Evolutionary conservation across 1,140 invertebrate genomes (phyloP), one percentile per base, ranked within the genome.

Genomic region (Papilio xuthus): DNA sequence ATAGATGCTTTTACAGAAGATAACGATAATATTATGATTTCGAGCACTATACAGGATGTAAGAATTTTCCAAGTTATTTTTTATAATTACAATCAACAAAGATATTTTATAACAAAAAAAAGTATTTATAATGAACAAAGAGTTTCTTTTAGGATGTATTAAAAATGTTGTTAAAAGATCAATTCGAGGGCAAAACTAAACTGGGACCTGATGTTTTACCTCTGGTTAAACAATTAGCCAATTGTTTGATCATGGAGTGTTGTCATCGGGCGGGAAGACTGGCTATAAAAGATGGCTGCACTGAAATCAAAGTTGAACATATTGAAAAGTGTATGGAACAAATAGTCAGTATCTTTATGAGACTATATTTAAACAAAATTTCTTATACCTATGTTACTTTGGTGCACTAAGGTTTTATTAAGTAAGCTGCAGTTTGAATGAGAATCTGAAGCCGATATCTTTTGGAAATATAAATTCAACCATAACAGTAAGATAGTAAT

Each of bases 181-280:
- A 86, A 13, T 90, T 90, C 73, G 88, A 92, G 88, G 90, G 91
- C 75, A 90, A 89, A 78, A 91, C 86, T 15, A 91, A 90, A 63
- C 67, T 91, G 18, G 89, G 87, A 10, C 89, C 90, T 77, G 89
- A 92, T 78, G 89, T 89, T 0, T 69, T 93, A 13, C 87, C 82
- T 2, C 78, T 95, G 20, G 85, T 95, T 4, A 90, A 88, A 42
- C 93, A 95, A 81, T 85, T 95, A 20, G 88, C 90, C 10, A 94
- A 94, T 80, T 90, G 90, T 60, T 84, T 95, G 20, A 92, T 94
- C 1, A 90, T 94, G 1, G 95, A 95, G 85, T 91, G 93, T 9
- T 91, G 93, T 12, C 79, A 94, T n/a, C 84, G 94, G 32, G 91
- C 94, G 23, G 90, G 92, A 12, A 94, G 85, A 75, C 92, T 94